Evolutionary conservation across 2,797 vertebrate species (phyloP), one percentile per base, ranked within the genome.

Genomic region (Adelosebastes latens): DNA sequence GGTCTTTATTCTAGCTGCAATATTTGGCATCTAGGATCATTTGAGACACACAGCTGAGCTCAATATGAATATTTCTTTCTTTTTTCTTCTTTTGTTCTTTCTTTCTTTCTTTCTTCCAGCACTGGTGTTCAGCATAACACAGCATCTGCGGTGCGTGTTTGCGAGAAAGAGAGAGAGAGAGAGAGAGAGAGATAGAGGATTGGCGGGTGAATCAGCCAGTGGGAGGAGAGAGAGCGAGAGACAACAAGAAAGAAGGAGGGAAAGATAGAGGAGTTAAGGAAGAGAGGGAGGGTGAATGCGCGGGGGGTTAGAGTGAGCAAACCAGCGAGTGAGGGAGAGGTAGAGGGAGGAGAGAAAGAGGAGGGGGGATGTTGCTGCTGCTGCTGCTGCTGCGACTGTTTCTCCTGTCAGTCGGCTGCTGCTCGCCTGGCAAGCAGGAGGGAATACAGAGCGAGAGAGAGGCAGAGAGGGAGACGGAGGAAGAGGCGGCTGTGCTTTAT

Each of bases 381-480:
- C 70, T 79, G 87, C 84, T 89, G 85, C 84, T 83, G 89, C 86
- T 93, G 94, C 82, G 82, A 92, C 93, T 94, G 88, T 92, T 93
- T 93, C 93, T 91, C 79, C 94, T 97, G 94, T 96, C 97, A 97
- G 96, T 96, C 91, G 93, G 95, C 95, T 95, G 94, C 93, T 88
- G 94, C 86, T 92, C 73, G 88, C 92, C 92, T 81, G 88, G 86
- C 78, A 80, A 89, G 92, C 92, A 75, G 93, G 94, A 94, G 91
- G 88, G 55, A 90, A 80, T 62, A 79, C 84, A 88, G 84, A 88
- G 87, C 75, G 22, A 67, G 79, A 66, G 81, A 80, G 81, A 0
- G 68, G 84, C 73, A 63, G 62, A 69, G 81, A 62, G 86, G 80
- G 73, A 85, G 81, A 81, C 61, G 46, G 76, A 90, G 82, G 71